These are phyloP conservation scores for Neotoma lepida DNA, from an alignment of 2,113 vertebrate species.

Conservation along the genomic window DNA sequence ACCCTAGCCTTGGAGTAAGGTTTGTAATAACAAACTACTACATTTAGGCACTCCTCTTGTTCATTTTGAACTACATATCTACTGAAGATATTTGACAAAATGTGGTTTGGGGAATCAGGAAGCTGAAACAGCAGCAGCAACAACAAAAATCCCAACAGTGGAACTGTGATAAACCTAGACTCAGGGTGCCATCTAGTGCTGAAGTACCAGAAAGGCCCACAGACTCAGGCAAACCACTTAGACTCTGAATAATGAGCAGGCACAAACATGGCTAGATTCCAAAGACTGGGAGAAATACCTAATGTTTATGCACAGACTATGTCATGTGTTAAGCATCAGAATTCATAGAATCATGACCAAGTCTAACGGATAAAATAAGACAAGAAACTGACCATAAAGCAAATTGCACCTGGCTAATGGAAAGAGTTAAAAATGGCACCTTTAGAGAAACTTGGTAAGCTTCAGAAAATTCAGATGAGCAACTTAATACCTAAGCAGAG, in stretches of 20 bases:
- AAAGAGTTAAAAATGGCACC: not conserved
- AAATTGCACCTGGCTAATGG: not conserved
- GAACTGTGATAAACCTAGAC: not conserved
- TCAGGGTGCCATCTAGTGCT: conserved; percentile 15
- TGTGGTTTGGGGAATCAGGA: not conserved
- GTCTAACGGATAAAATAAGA: not conserved
- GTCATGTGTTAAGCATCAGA: not conserved
- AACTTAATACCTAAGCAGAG: not conserved
- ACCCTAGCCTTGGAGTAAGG: not conserved
- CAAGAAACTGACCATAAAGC: not conserved
- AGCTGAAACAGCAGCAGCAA: not conserved
- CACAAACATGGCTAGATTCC: not conserved
- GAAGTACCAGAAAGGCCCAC: not conserved
- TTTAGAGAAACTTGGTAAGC: not conserved
- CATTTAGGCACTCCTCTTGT: not conserved
- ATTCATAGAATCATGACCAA: not conserved
- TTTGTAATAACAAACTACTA: not conserved
- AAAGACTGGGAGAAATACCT: not conserved
- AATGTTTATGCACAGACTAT: not conserved
- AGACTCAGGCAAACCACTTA: not conserved
- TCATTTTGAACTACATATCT: not conserved
- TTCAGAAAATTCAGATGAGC: not conserved
- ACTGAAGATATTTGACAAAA: not conserved
- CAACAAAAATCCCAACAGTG: not conserved
- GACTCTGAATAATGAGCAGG: not conserved